These are phyloP conservation scores for Byasa hedistus DNA, from an alignment of 2,888 invertebrate species.

Conservation along the genomic window DNA sequence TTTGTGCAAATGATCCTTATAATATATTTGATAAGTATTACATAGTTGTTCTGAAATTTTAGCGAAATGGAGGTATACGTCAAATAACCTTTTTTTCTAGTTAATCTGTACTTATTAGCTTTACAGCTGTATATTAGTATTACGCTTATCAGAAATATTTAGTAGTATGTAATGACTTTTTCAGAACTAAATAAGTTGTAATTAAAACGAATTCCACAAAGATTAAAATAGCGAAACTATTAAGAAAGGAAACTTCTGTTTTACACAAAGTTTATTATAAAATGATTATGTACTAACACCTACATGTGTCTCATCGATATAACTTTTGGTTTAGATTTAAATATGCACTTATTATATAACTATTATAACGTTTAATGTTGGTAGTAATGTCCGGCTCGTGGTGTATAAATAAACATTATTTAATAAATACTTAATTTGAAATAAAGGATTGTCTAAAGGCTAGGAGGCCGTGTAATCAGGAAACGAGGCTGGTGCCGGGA, in stretches of 20 bases:
- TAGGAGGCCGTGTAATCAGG: constrained; percentile 5
- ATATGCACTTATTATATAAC: neutral
- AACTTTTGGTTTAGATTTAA: neutral
- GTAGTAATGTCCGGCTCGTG: neutral
- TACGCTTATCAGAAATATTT: neutral
- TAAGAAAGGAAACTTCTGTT: neutral
- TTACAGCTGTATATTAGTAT: neutral
- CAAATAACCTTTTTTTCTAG: too few species aligned
- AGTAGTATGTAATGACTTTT: neutral
- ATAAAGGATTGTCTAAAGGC: neutral
- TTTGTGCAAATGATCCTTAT: neutral
- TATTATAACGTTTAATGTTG: neutral
- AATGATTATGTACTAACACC: neutral
- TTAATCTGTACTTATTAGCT: too few species aligned
- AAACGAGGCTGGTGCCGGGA: constrained; percentile 27
- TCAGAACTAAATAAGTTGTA: neutral
- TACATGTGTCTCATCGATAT: neutral
- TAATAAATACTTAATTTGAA: neutral
- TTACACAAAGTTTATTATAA: neutral
- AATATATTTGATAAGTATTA: neutral
- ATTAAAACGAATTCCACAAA: neutral
- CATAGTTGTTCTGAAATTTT: neutral
- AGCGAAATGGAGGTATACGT: neutral
- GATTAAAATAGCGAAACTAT: neutral
- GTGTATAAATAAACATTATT: neutral